These are phyloP conservation scores for Cheilosia vernalis DNA, from an alignment of 2,888 invertebrate genomes.

Conservation along the genomic window DNA sequence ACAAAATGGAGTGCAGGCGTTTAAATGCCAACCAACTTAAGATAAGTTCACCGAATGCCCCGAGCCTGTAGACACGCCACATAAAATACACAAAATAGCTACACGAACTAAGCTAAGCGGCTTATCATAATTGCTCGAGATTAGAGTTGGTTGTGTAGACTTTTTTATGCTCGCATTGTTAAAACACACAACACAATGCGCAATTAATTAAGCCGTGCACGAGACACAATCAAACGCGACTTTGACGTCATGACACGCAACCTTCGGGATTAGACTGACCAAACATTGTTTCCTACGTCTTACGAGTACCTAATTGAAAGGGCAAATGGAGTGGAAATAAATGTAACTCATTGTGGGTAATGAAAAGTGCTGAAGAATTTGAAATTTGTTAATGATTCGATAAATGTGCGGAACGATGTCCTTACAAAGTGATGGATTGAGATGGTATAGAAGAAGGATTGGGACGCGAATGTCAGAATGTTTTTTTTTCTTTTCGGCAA, in stretches of 20 bases:
- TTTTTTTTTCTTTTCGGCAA: no score
- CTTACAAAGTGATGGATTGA: not conserved
- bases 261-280: not conserved
- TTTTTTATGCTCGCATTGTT: slow-evolving; percentile 49
- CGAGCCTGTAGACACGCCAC: slow-evolving; percentile 30
- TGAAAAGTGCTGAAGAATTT: slow-evolving; percentile 20
- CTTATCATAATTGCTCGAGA: slow-evolving; percentile 67
- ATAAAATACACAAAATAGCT: slow-evolving; percentile 21
- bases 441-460: no score
- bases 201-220: slow-evolving; percentile 64
- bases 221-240: slow-evolving; percentile 35
- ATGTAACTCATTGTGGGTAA: slow-evolving; percentile 36
- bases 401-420: slow-evolving; percentile 10
- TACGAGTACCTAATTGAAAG: not conserved
- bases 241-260: slow-evolving; percentile 49
- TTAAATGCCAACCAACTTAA: slow-evolving; percentile 61
- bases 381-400: slow-evolving; percentile 5
- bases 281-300: slow-evolving; percentile 6
- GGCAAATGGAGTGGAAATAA: slow-evolving; percentile 3
- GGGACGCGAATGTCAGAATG: no score
- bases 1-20: slow-evolving; percentile 24
- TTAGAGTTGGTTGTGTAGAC: slow-evolving; percentile 36
- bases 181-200: slow-evolving; percentile 41
- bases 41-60: slow-evolving; percentile 49
- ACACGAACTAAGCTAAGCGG: slow-evolving; percentile 61